These are phyloP conservation scores for Varroa destructor DNA, from an alignment of 1,140 invertebrate genomes.

Conservation along the genomic window DNA sequence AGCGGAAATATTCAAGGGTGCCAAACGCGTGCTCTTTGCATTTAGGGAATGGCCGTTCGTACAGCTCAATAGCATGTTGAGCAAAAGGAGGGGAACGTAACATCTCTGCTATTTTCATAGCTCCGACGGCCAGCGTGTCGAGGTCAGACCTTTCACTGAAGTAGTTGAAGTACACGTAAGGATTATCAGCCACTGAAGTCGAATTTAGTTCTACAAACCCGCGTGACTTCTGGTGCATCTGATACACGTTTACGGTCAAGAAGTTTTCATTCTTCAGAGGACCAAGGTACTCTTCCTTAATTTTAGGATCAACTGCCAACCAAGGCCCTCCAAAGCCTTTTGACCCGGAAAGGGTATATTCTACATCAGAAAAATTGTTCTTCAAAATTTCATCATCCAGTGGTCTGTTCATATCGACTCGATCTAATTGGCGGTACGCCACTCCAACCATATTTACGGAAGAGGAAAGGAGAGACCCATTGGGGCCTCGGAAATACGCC, in stretches of 20 bases:
- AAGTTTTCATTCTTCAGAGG: not conserved
- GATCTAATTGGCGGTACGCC: constrained; percentile 16
- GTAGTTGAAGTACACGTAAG: constrained; percentile 23
- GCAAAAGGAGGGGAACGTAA: constrained; percentile 6
- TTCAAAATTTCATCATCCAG: constrained; percentile 21
- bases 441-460: constrained; percentile 22
- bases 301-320: constrained; percentile 3
- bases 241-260: constrained; percentile 17
- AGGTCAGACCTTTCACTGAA: constrained; percentile 23
- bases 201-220: not conserved
- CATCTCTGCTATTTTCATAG: constrained; percentile 15
- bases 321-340: constrained; percentile 22
- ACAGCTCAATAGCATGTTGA: constrained; percentile 1
- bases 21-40: constrained; percentile 4
- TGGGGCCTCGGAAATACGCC: not conserved
- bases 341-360: constrained; percentile 2
- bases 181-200: not conserved
- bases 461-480: constrained; percentile 1
- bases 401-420: constrained; percentile 1
- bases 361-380: constrained; percentile 14
- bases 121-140: constrained; percentile 17
- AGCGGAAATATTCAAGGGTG: constrained; percentile 13
- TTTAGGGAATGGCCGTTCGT: constrained; percentile 8
- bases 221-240: constrained; percentile 23
- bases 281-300: constrained; percentile 14